These are phyloP conservation scores for Trichomycterus rosablanca DNA, from an alignment of 2,113 vertebrate species.

Conservation along the genomic window DNA sequence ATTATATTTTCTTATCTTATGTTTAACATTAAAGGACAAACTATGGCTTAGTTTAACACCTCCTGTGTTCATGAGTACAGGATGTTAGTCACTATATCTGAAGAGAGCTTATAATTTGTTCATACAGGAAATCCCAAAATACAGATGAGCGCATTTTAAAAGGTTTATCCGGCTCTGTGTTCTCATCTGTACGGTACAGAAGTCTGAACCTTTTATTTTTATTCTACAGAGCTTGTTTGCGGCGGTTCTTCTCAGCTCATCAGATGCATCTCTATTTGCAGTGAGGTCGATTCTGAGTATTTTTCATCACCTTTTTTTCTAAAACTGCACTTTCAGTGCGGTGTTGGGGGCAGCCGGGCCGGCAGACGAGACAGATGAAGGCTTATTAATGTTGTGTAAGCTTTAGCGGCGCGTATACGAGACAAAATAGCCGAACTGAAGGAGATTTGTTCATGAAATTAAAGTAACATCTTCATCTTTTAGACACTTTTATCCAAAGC, in stretches of 20 bases:
- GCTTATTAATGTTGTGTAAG: not conserved
- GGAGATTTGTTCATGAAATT: not conserved
- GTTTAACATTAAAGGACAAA: too few relatives aligned
- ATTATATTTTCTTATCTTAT: too few relatives aligned
- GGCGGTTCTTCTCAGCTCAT: not conserved
- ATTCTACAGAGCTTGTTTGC: too few relatives aligned
- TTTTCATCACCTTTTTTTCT: slow-evolving; percentile 29
- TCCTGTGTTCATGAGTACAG: too few relatives aligned
- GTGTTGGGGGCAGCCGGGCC: not conserved
- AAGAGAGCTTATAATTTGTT: too few relatives aligned
- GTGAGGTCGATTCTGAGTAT: slow-evolving; percentile 18
- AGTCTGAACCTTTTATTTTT: not conserved
- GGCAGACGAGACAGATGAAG: slow-evolving; percentile 13
- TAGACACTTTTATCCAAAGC: too few relatives aligned
- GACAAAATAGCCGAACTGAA: not conserved
- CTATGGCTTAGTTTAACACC: too few relatives aligned
- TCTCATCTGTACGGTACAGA: too few relatives aligned
- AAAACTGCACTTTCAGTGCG: slow-evolving; percentile 26
- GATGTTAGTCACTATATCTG: too few relatives aligned
- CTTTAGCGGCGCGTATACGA: not conserved
- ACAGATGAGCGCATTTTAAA: not conserved
- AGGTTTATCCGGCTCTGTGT: not conserved
- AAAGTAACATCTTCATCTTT: too few relatives aligned
- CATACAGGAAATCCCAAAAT: too few relatives aligned
- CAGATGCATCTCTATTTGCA: slow-evolving; percentile 3